Conservation (phyloP, 2,113 vertebrate species). For the Dipodomys ordii region DNA sequence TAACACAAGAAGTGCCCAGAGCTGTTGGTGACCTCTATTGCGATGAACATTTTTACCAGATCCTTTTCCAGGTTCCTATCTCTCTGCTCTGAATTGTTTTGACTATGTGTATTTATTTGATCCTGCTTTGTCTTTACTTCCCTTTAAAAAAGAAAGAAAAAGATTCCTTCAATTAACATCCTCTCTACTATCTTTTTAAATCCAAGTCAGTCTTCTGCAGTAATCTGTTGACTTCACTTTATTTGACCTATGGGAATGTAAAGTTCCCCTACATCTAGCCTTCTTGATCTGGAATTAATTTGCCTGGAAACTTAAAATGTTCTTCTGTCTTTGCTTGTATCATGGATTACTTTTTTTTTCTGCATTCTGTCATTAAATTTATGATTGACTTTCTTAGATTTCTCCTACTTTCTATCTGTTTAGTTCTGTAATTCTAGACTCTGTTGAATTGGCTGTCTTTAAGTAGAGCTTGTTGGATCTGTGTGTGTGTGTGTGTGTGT, state of each 20-base stretch:
- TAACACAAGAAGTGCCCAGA: background rate
- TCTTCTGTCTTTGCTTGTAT: background rate
- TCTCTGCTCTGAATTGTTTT: background rate
- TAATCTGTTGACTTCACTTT: background rate
- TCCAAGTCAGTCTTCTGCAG: conserved; percentile 12
- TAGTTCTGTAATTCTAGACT: background rate
- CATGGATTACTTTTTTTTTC: conserved; percentile 28
- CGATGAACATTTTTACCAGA: background rate
- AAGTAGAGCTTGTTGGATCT: background rate
- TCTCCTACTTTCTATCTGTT: background rate
- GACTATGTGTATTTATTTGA: background rate
- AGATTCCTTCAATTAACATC: background rate
- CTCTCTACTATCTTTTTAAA: background rate
- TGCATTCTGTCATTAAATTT: conserved; percentile 15
- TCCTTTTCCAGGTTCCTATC: background rate
- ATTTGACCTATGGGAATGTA: background rate
- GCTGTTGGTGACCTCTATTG: background rate
- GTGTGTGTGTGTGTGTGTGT: background rate
- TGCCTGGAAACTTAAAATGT: background rate
- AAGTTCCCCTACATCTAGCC: background rate
- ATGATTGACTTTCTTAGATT: background rate
- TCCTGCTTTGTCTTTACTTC: conserved; percentile 31
- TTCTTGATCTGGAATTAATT: background rate
- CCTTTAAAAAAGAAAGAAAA: background rate
- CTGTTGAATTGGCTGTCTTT: background rate